phyloP scores from a whole-genome alignment of 2,797 vertebrate species.

The Arnoldichthys spilopterus region DNA sequence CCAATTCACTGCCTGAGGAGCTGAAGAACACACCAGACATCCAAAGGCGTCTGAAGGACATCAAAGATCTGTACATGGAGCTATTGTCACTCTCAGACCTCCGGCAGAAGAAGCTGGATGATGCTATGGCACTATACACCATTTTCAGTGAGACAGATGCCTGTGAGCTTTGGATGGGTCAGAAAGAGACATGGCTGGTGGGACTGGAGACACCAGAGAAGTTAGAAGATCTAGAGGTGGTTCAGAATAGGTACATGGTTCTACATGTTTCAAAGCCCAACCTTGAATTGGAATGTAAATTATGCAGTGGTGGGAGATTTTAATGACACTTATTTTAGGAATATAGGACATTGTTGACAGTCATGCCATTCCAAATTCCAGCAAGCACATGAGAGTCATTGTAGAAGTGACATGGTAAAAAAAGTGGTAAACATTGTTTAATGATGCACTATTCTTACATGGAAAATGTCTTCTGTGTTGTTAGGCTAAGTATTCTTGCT shows the following conservation, averaged over 20 bases:
- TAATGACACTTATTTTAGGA: conserved; percentile 17
- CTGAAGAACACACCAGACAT: conserved; percentile 88
- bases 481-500: conserved; percentile 89
- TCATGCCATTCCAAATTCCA: conserved; percentile 3
- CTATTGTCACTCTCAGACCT: conserved; percentile 84
- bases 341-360: conserved; percentile 17
- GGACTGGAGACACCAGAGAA: conserved; percentile 88
- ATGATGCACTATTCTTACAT: not conserved
- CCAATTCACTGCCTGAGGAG: conserved; percentile 85
- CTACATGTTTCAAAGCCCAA: conserved; percentile 1
- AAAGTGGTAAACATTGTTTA: not conserved
- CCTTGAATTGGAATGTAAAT: conserved; percentile 17
- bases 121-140: conserved; percentile 89
- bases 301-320: conserved; percentile 17
- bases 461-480: conserved; percentile 33
- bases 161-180: conserved; percentile 95
- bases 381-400: not conserved
- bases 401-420: not conserved
- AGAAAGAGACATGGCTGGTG: conserved; percentile 95
- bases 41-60: conserved; percentile 81
- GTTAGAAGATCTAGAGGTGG: conserved; percentile 93
- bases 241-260: conserved; percentile 88
- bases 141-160: conserved; percentile 94
- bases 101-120: conserved; percentile 86
- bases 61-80: conserved; percentile 86